Evolutionary conservation across 2,797 vertebrate species (phyloP), one percentile per base, ranked within the genome.

Genomic region (Falco columbarius): DNA sequence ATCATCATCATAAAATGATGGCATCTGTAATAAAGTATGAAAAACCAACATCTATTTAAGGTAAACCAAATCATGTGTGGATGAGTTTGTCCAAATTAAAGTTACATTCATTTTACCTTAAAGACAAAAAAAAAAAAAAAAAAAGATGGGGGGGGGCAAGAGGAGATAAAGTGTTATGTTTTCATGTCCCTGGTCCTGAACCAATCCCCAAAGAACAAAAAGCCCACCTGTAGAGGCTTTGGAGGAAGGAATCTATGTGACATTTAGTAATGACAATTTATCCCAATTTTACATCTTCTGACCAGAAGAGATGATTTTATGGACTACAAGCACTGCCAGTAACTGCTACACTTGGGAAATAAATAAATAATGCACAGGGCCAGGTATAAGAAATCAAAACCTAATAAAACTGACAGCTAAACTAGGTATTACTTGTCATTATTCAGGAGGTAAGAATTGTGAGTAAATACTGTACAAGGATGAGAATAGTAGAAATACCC

Each of bases 71-170:
- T 42, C 1, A 59, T 14, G 9, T 72, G 86, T 38, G 34, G 66
- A 79, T 49, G 19, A 56, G 17, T 88, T 44, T 44, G 9, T 38
- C n/a, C 68, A 88, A 94, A 81, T n/a, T 66, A 62, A 68, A 68
- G 81, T 68, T 65, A 49, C 9, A 63, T 46, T 52, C 6, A 19
- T 27, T 47, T 67, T 38, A 76, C 10, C 30, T 54, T 21, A 54
- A 59, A 5, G 15, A 51, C 7, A 6, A 22, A 55, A 29, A n/a
- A 52, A 15, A 23, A 11, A 29, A 3, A 6, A 16, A 2, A 56
- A 15, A 23, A 11, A 4, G 4, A 4, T 3, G 5, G 3, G 6
- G 20, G 2, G 5, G 4, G 13, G 40, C 40, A 40, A 40, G 6
- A 3, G 5, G 6, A 21, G 24, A 49, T n/a, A 32, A 3, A 19